Base-by-base conservation (phyloP, 1,140 invertebrate genomes). In the Eumeta japonica region DNA sequence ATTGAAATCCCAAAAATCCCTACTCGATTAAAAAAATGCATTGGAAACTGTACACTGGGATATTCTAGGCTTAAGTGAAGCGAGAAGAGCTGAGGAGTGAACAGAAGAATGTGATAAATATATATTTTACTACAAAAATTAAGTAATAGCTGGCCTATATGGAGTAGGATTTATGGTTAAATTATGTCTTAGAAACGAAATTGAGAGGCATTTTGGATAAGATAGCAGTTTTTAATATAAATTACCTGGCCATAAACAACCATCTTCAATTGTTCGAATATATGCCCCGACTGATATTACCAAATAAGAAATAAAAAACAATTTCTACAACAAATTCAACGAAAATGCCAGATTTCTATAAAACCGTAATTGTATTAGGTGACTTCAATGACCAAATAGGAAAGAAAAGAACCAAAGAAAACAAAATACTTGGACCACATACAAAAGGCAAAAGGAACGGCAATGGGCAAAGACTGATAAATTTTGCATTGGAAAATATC, bases 381-480 rank as follows among this genome's bases (percentile, higher is more conserved):
- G 52, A 52, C 13, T 54, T 50, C 24, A 58, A 54, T 37, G 11
- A 43, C 10, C 45, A 52, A 46, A 46, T 52, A 7, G 47, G 49
- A 7, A 19, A 33, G n/a, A 41, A 37, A 35, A 13, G 10, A 19
- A 40, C 13, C 10, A 16, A 35, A 3, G 52, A 48, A 48, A 45
- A 47, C 2, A 35, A 44, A 24, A 37, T 55, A 20, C 11, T 55
- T 27, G 49, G 47, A 38, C 35, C 27, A 10, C 44, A 46, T 16
- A 38, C 37, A 29, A 45, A 15, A 16, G 47, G 45, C 11, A 50
- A 44, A 39, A 44, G 51, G 19, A 52, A 45, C n/a, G 28, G 49
- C 7, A 52, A 53, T 15, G 50, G 44, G 11, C 45, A 50, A 44
- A 41, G 35, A 35, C 15, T 53, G 11, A 43, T 49, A 39, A 44